These are phyloP conservation scores for Rhingia rostrata DNA, from an alignment of 2,888 invertebrate species.

Conservation along the genomic window DNA sequence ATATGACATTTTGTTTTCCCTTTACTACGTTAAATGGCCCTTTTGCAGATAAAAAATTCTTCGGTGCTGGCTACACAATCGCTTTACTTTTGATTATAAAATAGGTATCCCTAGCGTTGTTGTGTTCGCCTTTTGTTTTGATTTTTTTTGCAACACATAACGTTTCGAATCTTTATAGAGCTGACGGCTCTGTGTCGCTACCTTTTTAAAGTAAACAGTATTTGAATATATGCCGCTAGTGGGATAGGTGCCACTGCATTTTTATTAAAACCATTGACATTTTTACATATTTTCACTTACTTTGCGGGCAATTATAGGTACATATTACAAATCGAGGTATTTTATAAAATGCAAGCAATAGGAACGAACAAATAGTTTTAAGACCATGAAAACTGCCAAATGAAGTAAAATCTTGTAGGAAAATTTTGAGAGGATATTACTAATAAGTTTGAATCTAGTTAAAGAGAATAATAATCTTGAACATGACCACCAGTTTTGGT, in stretches of 20 bases:
- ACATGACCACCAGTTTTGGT: too few species aligned
- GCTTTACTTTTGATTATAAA: slow-evolving; percentile 72
- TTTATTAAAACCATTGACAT: slow-evolving; percentile 21
- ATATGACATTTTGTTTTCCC: slow-evolving; percentile 81
- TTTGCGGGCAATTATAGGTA: too few species aligned
- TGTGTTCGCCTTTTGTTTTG: slow-evolving; percentile 67
- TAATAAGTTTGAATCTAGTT: too few species aligned
- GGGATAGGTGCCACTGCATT: slow-evolving; percentile 48
- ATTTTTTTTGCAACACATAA: slow-evolving; percentile 77
- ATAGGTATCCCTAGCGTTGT: slow-evolving; percentile 56
- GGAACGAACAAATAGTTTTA: too few species aligned
- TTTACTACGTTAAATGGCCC: slow-evolving; percentile 72
- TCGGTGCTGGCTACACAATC: slow-evolving; percentile 59
- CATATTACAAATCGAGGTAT: too few species aligned
- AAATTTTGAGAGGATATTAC: too few species aligned
- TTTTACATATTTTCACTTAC: not conserved
- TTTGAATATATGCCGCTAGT: slow-evolving; percentile 46
- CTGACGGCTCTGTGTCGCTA: slow-evolving; percentile 50
- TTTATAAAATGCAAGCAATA: too few species aligned
- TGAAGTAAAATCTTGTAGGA: too few species aligned
- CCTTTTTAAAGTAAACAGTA: slow-evolving; percentile 55
- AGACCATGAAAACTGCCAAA: too few species aligned
- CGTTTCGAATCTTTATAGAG: slow-evolving; percentile 53
- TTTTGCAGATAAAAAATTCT: slow-evolving; percentile 67
- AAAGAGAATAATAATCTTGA: too few species aligned